Evolutionary conservation across 1,140 invertebrate species (phyloP).

Genomic region (Magallana gigas): DNA sequence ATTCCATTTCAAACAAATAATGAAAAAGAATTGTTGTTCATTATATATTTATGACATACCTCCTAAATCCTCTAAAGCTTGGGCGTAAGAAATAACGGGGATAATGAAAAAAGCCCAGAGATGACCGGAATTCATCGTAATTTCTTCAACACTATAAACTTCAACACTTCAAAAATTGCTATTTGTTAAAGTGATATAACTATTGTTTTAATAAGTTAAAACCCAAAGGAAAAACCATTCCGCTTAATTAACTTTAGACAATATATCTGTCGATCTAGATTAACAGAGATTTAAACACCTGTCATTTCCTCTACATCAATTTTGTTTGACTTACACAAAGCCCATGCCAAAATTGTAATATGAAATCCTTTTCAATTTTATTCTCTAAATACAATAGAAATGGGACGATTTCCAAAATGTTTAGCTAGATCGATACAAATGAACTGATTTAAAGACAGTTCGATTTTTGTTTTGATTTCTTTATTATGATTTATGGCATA

Average conservation of each 20-base stretch:
- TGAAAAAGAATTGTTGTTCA: background rate
- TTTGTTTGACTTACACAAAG: background rate
- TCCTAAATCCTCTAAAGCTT: slow-evolving; percentile 1
- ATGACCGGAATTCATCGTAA: background rate
- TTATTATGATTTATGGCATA: too few species aligned
- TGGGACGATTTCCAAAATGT: background rate
- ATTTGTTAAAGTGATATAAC: too few species aligned
- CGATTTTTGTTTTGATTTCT: too few species aligned
- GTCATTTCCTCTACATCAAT: background rate
- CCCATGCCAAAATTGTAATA: background rate
- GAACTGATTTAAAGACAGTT: background rate
- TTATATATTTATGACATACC: background rate
- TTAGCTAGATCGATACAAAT: background rate
- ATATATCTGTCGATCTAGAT: background rate
- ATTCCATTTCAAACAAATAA: background rate
- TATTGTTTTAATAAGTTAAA: too few species aligned
- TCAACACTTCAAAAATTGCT: too few species aligned
- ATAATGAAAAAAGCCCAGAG: background rate
- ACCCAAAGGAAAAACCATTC: background rate
- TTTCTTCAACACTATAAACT: too few species aligned
- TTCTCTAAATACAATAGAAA: background rate
- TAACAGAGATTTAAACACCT: background rate
- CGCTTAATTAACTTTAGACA: slow-evolving; percentile 1
- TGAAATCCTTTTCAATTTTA: too few species aligned
- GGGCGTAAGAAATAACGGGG: background rate